Base-by-base conservation (phyloP, 2,888 invertebrate genomes). In the Venusia cambrica region DNA sequence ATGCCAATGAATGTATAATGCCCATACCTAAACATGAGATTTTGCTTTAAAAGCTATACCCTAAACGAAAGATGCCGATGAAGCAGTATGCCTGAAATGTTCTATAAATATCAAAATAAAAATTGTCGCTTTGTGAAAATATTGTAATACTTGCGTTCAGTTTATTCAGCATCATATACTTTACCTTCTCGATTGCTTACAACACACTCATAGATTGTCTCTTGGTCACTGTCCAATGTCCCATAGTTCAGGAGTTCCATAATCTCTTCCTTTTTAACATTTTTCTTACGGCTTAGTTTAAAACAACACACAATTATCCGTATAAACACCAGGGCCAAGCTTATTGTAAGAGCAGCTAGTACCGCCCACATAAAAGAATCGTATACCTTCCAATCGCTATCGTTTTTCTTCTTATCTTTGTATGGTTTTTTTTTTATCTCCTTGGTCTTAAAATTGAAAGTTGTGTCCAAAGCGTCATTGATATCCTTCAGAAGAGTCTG, bases 401-500 rank as follows among this genome's bases (percentile, higher is more conserved):
- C 48, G 9, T 52, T 36, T 14, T 45, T 29, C 15, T 44, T 46
- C 5, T 18, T 3, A 2, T 28, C 14, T 9, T 54, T 56, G 36
- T 57, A 6, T 34, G 51, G 50, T 10, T 52, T 51, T 30, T 18
- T 20, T 9, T 46, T 35, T 19, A 28, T 21, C 43, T 38, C 30
- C 17, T 37, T 33, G 11, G 47, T 38, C 6, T 35, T 15, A 7
- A 51, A 37, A 18, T 18, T 38, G 31, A 48, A 57, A 10, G 38
- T 42, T 8, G 59, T 51, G 33, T 58, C 47, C 10, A 71, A 28
- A 14, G 72, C 47, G 2, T 69, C 60, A 39, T 79, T 72, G 3
- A 89, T 59, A 47, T 91, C 89, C 32, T 74, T 63, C 2, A 87
- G 80, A 12, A 92, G 60, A 46, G 89, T 76, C 18, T 81, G 73